Conservation (phyloP, 2,797 vertebrate genomes). For the Pangasius larnaudii region DNA sequence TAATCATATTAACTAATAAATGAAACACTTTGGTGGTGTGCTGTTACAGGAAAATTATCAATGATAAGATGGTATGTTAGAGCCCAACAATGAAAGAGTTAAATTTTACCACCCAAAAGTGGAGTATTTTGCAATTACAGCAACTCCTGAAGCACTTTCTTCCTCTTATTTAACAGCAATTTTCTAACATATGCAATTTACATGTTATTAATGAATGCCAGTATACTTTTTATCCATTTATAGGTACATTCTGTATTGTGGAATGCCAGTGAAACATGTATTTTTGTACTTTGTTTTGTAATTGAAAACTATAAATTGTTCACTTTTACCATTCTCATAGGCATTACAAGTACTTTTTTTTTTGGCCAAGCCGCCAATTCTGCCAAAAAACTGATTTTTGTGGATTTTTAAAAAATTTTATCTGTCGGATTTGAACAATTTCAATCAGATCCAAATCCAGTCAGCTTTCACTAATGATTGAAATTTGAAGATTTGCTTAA, state of each 20-base stretch:
- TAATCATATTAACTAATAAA: neutral
- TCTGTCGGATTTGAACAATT: neutral
- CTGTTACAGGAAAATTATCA: neutral
- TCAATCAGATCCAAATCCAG: neutral
- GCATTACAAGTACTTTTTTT: neutral
- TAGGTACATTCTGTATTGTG: neutral
- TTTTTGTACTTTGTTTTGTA: neutral
- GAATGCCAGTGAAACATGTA: neutral
- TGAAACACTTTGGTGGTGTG: neutral
- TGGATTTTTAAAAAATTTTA: neutral
- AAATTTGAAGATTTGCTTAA: neutral
- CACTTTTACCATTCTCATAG: neutral
- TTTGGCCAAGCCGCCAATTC: neutral
- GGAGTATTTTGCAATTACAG: neutral
- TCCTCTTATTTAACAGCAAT: neutral
- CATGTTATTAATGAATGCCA: neutral
- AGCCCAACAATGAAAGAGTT: neutral
- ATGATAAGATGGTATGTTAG: neutral
- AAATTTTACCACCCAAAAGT: neutral
- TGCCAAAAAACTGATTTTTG: neutral
- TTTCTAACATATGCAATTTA: neutral
- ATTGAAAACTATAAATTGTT: neutral
- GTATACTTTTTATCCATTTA: neutral
- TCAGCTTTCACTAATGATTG: neutral
- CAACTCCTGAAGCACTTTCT: neutral